Base-by-base conservation (phyloP, 2,888 invertebrate genomes). In the Caenorhabditis sp. region DNA sequence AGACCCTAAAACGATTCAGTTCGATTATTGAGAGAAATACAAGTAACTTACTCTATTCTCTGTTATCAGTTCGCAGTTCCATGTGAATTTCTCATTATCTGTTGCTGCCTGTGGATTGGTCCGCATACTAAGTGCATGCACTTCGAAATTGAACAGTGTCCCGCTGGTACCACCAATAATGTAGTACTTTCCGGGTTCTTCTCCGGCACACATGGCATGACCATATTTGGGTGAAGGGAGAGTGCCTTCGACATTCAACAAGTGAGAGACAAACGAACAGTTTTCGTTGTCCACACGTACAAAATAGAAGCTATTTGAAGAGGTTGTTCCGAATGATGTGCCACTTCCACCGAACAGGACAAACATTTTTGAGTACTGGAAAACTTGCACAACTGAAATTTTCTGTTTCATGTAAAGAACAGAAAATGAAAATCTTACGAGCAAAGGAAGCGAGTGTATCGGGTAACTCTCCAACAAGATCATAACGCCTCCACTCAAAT, bases 81-180 rank as follows among this genome's bases (percentile, higher is more conserved):
- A 70, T 12, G 41, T 59, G 41, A 38, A 54, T 22, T 77, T 56
- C 14, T 77, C 54, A 2, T 51, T 35, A 0, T 54, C 56, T 12
- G 66, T 54, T 19, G 12, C 16, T 5, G 69, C 54, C 4, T 70
- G 35, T 5, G 63, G 47, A 56, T 64, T 64, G 7, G 28, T n/a
- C 16, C 56, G 41, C 61, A 80, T 54, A 1, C 70, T 70, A 10
- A 79, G 41, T 10, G 79, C 49, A 19, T 70, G 44, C 2, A 79
- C 79, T 24, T 82, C 66, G 10, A 82, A 72, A 12, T 73, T 69
- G 64, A 75, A 81, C 1, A 41, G 5, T 10, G 3, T 38, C 22
- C 90, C 90, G 10, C 82, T 76, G 1, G 90, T 90, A 38, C 90
- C 90, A 14, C 90, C 90, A 64, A 89, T 64, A 24, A 88, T 61